Evolutionary conservation across 2,888 invertebrate species (phyloP), one percentile per base, ranked within the genome.

Genomic region (Andrena fulva): DNA sequence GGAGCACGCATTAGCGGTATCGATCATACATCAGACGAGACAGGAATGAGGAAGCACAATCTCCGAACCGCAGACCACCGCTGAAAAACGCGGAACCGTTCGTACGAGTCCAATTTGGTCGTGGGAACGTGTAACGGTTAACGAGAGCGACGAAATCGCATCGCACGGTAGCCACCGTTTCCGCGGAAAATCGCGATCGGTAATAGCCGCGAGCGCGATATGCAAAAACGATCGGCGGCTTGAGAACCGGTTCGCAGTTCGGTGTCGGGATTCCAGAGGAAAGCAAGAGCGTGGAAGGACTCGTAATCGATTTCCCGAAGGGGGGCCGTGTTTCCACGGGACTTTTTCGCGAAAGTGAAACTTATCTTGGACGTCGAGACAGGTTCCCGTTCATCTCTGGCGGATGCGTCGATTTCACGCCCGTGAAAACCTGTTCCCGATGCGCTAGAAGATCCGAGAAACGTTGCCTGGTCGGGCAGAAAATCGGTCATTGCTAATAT

Each of bases 291-390:
- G 79, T 56, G 64, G 4, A 77, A 52, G 64, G 71, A 72, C 71
- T 69, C 35, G 48, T 54, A 77, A 80, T 77, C 75, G 75, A 73
- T 84, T 87, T 85, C 72, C 78, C 79, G 29, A 78, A 77, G 71
- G 73, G 42, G 75, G 60, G 60, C 29, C 63, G 7, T 64, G 12
- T 63, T 78, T 74, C 67, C 59, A 29, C 48, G 56, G 52, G 33
- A 74, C 60, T 78, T 82, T 79, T 81, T 87, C 68, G 66, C 75
- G 77, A 87, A 85, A 86, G 82, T 87, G 77, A 86, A 84, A 83
- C 63, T 64, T 27, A 16, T 50, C 74, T 27, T 42, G 63, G 56
- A 35, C 29, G 12, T 42, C 52, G 52, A 64, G 42, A 83, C 82
- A 74, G 80, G 72, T 80, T 77, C 56, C 67, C 64, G 35, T n/a